Evolutionary conservation across 2,113 vertebrate species (phyloP).

Genomic region (Alectura lathami): DNA sequence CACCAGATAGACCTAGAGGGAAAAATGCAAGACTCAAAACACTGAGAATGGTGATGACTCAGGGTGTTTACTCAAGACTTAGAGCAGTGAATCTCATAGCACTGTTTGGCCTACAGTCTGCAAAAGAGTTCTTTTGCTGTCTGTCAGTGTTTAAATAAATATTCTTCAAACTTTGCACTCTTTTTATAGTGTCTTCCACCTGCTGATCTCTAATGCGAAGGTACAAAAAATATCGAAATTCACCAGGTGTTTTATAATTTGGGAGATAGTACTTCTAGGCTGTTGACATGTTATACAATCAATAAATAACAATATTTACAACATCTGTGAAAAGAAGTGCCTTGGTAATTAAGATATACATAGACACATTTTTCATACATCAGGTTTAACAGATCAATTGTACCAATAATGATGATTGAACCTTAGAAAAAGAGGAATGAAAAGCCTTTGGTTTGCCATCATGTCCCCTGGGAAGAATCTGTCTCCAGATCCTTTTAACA

Average conservation of each 20-base stretch:
- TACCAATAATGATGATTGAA: not conserved
- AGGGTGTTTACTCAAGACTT: not conserved
- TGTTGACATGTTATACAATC: not conserved
- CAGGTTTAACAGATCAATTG: not conserved
- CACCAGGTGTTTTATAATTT: not conserved
- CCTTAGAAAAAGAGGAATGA: not conserved
- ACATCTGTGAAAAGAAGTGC: not conserved
- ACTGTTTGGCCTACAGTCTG: slow-evolving; percentile 6
- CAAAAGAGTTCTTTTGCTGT: slow-evolving; percentile 18
- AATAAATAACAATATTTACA: slow-evolving; percentile 5
- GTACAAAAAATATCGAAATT: slow-evolving; percentile 27
- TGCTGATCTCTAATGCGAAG: not conserved
- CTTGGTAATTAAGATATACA: not conserved
- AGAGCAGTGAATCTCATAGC: not conserved
- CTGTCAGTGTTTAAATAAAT: slow-evolving; percentile 26
- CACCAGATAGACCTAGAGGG: not conserved
- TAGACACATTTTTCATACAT: not conserved
- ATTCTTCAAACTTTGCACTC: slow-evolving; percentile 24
- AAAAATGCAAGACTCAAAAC: not conserved
- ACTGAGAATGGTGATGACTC: not conserved
- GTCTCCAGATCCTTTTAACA: not conserved
- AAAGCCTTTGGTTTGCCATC: not conserved
- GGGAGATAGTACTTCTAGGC: not conserved
- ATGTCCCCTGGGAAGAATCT: not conserved
- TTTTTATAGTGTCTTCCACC: slow-evolving; percentile 16